Evolutionary conservation across 2,888 invertebrate genomes (phyloP), one percentile per base, ranked within the genome.

Genomic region (Atherix ibis): DNA sequence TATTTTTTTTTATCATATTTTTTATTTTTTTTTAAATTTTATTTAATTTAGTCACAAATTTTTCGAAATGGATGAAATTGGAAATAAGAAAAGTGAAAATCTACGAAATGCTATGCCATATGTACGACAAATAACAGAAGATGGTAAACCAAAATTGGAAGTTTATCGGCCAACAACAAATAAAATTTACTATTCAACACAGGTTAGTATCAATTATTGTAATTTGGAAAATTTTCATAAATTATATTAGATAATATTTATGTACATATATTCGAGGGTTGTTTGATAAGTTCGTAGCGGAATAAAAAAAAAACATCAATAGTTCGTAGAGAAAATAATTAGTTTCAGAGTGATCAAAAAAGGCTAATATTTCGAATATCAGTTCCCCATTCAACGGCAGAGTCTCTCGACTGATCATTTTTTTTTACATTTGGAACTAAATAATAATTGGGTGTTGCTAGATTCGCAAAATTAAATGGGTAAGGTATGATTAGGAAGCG

Each of bases 11-110:
- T n/a, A n/a, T n/a, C n/a, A n/a, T n/a, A n/a, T n/a, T n/a, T n/a
- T n/a, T n/a, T n/a, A n/a, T n/a, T n/a, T n/a, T n/a, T n/a, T n/a
- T n/a, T 16, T 17, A 14, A 19, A 25, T 24, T 32, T 18, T 10
- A 9, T 27, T 29, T 25, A n/a, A 30, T 40, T 19, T 43, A 62
- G 62, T 37, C 53, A 54, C 30, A 53, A 62, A 31, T 45, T 57
- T 32, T 60, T 67, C 65, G 72, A 73, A 55, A 72, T 73, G 73
- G 73, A 73, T 53, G 71, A 70, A 34, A 71, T 70, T 52, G 62
- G 58, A 18, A 55, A 60, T 31, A 69, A 68, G 18, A 70, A 70
- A 44, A 67, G 68, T 34, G 72, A 70, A 47, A 73, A 72, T 49
- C 51, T 73, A 37, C 63, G 71, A 15, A 69, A 65, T 48, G 65